Percentiles rank a stretch among this genome's conserved stretches.
These are phyloP conservation scores for Rotaria magnacalcarata DNA, from an alignment of 2,888 invertebrate genomes.

Conservation along the genomic window DNA sequence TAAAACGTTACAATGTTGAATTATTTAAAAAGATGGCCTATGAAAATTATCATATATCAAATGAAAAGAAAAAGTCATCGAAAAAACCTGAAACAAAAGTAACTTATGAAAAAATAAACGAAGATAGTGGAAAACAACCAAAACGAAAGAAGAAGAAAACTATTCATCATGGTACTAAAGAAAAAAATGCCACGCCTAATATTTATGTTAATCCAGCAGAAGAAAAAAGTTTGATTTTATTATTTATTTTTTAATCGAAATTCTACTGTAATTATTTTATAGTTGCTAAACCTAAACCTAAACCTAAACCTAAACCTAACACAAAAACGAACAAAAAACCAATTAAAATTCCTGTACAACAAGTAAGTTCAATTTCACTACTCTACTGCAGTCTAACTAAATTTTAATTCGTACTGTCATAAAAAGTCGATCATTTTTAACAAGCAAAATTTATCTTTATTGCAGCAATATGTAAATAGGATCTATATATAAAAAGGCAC, in stretches of 20 bases:
- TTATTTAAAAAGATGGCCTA: neutral
- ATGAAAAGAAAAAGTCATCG: neutral
- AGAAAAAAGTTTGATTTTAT: neutral
- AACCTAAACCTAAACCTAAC: neutral
- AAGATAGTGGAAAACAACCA: neutral
- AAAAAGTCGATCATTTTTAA: too few species aligned
- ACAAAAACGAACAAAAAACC: neutral
- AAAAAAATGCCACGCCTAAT: neutral
- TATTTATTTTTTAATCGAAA: too few species aligned
- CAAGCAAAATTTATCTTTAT: too few species aligned
- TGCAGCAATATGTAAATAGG: too few species aligned
- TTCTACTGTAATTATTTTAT: neutral
- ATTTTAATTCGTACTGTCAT: too few species aligned
- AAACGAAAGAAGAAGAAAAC: neutral
- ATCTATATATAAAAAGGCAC: too few species aligned
- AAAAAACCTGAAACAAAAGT: neutral
- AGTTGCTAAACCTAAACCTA: too few species aligned
- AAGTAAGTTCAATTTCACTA: neutral
- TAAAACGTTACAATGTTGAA: neutral
- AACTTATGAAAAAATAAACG: neutral
- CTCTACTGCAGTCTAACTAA: too few species aligned
- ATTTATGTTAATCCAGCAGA: neutral
- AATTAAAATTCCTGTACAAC: slow-evolving; percentile 20
- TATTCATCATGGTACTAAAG: neutral
- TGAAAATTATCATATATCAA: neutral